Base-by-base conservation (phyloP, 2,113 vertebrate species). In the Castor canadensis region DNA sequence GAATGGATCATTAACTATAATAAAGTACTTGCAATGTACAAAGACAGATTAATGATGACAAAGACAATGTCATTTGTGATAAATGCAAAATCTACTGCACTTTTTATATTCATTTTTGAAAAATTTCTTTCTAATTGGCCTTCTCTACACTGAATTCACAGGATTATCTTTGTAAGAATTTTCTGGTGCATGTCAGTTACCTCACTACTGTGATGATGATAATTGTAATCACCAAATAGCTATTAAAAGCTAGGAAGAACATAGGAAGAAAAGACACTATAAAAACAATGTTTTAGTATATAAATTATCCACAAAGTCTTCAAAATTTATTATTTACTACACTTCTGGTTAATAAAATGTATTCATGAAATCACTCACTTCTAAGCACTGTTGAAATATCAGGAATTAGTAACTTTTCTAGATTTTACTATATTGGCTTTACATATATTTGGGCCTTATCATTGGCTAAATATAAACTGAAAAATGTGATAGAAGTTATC, bases 1-100 rank as follows among this genome's bases (percentile, higher is more conserved):
- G 96, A 96, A 98, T 69, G 96, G 87, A 85, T 96, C 96, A 83
- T 98, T 98, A 98, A 95, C 89, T 93, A n/a, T 91, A 87, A 85
- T 97, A n/a, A 97, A 97, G 73, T 95, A 54, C 96, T 75, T 86
- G n/a, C 97, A 98, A 98, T 97, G 58, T 85, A 81, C 64, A 38
- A 71, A 97, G 97, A 97, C 47, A 66, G 92, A 98, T 98, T 96
- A 98, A 97, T 97, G 81, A 97, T 94, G 97, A 97, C 98, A 98
- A 64, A 49, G 84, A 80, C 97, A 97, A 76, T 98, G 97, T 97
- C 97, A 98, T 13, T 95, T 82, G 52, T 97, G 77, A 91, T 96
- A 98, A 98, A 97, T 91, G 93, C 58, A 96, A 97, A 96, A 91
- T 89, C 80, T 96, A 93, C 30, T 91, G n/a, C 0, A 35, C 75